A percentile compares a stretch with the other conserved stretches of the same genome.
phyloP scores from a whole-genome alignment of 2,113 vertebrate species.

The Zeus faber region DNA sequence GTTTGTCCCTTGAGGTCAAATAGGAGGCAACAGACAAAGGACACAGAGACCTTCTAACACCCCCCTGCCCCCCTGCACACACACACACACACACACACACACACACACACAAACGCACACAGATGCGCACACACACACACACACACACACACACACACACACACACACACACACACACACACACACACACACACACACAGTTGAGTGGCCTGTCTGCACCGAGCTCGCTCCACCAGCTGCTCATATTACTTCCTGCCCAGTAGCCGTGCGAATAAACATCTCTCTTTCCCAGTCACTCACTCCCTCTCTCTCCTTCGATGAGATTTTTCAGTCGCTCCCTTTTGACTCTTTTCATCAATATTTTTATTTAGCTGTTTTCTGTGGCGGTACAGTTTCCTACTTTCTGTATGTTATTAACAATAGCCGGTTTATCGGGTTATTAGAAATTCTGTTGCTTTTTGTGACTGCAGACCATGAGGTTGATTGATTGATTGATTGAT shows the following conservation, averaged over 20 bases:
- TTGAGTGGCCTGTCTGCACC: constrained; percentile 48
- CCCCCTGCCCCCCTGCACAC: constrained; percentile 6
- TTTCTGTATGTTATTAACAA: no score
- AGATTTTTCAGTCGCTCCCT: neutral
- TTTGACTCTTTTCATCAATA: neutral
- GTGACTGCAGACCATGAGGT: no score
- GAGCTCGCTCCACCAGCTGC: constrained; percentile 59
- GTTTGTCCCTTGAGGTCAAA: constrained; percentile 41
- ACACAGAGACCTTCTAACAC: constrained; percentile 14
- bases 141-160: constrained; percentile 19
- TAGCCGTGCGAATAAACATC: constrained; percentile 32
- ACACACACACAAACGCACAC: constrained; percentile 9
- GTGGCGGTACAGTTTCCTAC: no score
- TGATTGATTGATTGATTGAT: no score
- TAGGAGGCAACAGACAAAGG: constrained; percentile 49
- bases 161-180: constrained; percentile 19
- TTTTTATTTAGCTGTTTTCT: neutral
- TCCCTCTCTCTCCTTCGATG: constrained; percentile 10
- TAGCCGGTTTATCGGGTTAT: no score
- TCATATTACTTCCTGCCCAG: constrained; percentile 63
- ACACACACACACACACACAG: constrained; percentile 29
- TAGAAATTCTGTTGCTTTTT: no score
- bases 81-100: constrained; percentile 3
- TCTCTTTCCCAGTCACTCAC: constrained; percentile 10
- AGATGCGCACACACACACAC: constrained; percentile 15